A percentile compares a stretch with the other conserved stretches of the same genome.
These are phyloP conservation scores for Sebastiscus tertius DNA, from an alignment of 2,797 vertebrate genomes.

Conservation along the genomic window DNA sequence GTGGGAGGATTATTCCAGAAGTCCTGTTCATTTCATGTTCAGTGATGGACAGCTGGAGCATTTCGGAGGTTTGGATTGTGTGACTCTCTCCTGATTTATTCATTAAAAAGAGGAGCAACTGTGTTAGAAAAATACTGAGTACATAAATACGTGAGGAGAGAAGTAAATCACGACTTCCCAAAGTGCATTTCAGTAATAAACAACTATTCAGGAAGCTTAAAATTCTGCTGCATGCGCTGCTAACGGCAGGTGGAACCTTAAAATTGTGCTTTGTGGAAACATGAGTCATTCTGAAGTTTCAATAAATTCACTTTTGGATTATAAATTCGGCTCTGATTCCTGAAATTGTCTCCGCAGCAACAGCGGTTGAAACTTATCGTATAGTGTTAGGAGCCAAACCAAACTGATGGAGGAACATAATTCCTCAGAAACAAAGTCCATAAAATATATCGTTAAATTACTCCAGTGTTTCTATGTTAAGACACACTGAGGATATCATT, in stretches of 20 bases:
- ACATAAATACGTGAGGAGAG: not conserved
- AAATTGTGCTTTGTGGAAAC: not conserved
- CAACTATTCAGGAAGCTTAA: not conserved
- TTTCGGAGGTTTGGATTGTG: not conserved
- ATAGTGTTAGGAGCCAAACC: not conserved
- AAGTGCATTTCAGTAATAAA: not conserved
- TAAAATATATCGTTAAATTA: not conserved
- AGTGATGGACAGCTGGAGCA: not conserved
- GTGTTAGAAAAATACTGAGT: not conserved
- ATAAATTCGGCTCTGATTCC: not conserved
- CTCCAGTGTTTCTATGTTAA: not conserved
- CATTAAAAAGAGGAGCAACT: not conserved
- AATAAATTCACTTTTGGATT: not conserved
- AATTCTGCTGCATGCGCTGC: not conserved
- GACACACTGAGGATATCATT: not conserved
- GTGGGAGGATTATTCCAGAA: not conserved
- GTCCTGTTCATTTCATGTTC: not conserved
- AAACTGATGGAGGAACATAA: not conserved
- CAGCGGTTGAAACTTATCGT: not conserved
- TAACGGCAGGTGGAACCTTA: not conserved
- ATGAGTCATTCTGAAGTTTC: not conserved
- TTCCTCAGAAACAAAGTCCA: not conserved
- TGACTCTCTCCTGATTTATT: not conserved
- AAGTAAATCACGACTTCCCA: not conserved
- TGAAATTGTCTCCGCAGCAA: not conserved